These are phyloP conservation scores for Chloroceryle inda DNA, from an alignment of 2,797 vertebrate species.

Conservation along the genomic window DNA sequence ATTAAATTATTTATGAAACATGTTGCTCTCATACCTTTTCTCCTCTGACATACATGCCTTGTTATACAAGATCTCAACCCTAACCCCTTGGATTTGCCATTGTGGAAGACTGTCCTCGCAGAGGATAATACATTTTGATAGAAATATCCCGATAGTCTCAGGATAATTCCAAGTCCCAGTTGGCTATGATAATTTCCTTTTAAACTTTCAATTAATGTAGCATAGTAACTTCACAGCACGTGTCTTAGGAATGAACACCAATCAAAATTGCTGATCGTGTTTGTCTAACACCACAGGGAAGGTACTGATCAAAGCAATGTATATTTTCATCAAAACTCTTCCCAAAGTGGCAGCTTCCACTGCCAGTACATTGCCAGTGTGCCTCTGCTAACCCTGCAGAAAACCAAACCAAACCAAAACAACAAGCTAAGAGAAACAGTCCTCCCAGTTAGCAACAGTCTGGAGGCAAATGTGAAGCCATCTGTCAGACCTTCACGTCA, in stretches of 20 bases:
- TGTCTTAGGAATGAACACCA: conserved; percentile 5
- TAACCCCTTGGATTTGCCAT: neutral
- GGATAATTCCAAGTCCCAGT: neutral
- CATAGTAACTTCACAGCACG: conserved; percentile 24
- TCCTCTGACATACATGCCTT: neutral
- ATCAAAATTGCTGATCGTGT: conserved; percentile 7
- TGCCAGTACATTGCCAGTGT: neutral
- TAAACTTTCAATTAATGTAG: neutral
- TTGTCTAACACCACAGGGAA: conserved; percentile 29
- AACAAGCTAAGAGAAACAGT: neutral
- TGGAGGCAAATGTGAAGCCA: conserved; percentile 2
- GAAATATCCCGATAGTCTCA: neutral
- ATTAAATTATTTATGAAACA: neutral
- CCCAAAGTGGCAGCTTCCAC: conserved; percentile 8
- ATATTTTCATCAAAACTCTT: conserved; percentile 50
- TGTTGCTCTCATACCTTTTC: neutral
- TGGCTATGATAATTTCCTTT: neutral
- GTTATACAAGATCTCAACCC: neutral
- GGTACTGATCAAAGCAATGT: conserved; percentile 17
- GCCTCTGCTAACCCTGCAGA: conserved; percentile 23
- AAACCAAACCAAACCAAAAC: neutral
- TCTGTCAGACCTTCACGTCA: neutral
- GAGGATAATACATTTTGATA: neutral
- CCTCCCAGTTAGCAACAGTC: neutral
- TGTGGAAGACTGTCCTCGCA: neutral